These are phyloP conservation scores for Drosophila imparisetae DNA, from an alignment of 2,888 invertebrate species.

Conservation along the genomic window DNA sequence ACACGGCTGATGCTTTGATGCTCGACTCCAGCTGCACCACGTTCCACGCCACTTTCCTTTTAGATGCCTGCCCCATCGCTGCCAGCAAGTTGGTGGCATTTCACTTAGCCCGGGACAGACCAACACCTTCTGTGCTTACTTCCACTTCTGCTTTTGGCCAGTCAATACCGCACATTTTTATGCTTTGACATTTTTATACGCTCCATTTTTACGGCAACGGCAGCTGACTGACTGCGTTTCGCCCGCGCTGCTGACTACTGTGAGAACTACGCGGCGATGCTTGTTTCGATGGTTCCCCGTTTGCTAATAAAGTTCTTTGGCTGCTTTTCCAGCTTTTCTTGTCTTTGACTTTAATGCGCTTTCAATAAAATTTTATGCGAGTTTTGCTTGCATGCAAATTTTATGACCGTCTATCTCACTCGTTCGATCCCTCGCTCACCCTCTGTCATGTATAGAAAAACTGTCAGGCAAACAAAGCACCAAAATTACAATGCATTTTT, in stretches of 20 bases:
- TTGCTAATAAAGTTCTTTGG: constrained; percentile 77
- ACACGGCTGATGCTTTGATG: constrained; percentile 59
- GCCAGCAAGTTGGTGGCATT: constrained; percentile 43
- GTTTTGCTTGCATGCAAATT: constrained; percentile 79
- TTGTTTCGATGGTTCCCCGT: constrained; percentile 59
- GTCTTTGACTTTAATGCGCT: constrained; percentile 78
- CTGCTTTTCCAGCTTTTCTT: constrained; percentile 60
- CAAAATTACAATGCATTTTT: constrained; percentile 55
- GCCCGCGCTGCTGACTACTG: constrained; percentile 14
- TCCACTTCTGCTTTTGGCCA: constrained; percentile 32
- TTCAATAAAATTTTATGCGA: constrained; percentile 78
- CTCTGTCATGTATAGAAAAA: constrained; percentile 27
- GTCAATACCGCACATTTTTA: constrained; percentile 58
- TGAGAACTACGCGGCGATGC: constrained; percentile 38
- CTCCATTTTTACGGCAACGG: constrained; percentile 69
- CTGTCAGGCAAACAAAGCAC: constrained; percentile 40
- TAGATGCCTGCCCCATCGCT: neutral
- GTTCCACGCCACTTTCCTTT: neutral
- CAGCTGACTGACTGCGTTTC: constrained; percentile 72
- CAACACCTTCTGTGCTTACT: constrained; percentile 40
- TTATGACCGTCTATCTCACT: constrained; percentile 42
- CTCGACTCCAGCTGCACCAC: constrained; percentile 35
- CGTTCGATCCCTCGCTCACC: neutral
- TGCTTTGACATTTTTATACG: constrained; percentile 75
- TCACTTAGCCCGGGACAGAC: constrained; percentile 44